These are phyloP conservation scores for Callaeas wilsoni DNA, from an alignment of 2,113 vertebrate genomes.

Conservation along the genomic window DNA sequence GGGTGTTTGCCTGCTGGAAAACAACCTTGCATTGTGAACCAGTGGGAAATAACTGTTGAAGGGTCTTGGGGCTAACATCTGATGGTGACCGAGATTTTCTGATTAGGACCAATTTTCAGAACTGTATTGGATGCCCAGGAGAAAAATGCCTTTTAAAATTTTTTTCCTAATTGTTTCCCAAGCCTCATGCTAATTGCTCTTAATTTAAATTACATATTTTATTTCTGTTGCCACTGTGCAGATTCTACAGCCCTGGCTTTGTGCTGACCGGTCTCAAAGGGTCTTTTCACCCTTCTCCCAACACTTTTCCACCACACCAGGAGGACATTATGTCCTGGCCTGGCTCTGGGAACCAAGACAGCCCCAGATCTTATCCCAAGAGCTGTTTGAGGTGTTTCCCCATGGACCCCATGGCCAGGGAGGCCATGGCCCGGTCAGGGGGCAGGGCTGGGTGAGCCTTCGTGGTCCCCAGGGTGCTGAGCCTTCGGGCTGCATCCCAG, in stretches of 20 bases:
- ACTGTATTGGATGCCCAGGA: too few relatives aligned
- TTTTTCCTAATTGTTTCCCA: not conserved
- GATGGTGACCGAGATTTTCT: not conserved
- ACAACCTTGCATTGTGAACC: not conserved
- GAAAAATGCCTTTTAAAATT: not conserved
- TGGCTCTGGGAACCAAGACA: not conserved
- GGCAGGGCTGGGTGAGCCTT: not conserved
- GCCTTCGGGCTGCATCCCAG: accelerated
- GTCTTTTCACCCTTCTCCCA: not conserved
- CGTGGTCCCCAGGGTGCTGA: not conserved
- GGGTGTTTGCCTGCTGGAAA: not conserved
- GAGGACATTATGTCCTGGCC: not conserved
- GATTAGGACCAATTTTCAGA: not conserved
- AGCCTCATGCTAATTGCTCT: not conserved
- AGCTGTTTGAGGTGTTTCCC: not conserved
- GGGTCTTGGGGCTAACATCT: not conserved
- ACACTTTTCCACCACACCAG: not conserved
- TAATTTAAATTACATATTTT: not conserved
- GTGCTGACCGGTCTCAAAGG: not conserved
- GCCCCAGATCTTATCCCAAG: not conserved
- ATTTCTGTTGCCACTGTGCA: not conserved
- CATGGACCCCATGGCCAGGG: not conserved
- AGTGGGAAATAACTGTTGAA: not conserved
- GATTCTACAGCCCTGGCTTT: not conserved
- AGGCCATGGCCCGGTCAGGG: not conserved